These are phyloP conservation scores for Sphinx pinastri DNA, from an alignment of 2,888 invertebrate genomes.

Conservation along the genomic window DNA sequence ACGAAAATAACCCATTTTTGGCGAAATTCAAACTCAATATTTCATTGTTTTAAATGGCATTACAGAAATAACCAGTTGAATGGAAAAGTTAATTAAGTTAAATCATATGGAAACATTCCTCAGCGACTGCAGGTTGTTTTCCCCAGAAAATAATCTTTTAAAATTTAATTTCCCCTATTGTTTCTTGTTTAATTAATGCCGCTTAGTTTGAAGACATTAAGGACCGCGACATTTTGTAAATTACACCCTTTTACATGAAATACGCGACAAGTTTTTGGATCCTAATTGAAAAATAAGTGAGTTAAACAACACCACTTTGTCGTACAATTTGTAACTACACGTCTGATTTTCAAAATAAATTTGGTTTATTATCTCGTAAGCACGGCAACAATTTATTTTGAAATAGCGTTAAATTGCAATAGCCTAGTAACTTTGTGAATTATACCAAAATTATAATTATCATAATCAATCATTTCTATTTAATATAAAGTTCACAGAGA, in stretches of 20 bases:
- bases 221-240: slow-evolving; percentile 60
- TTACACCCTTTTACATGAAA: slow-evolving; percentile 61
- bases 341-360: slow-evolving; percentile 42
- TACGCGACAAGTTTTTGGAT: slow-evolving; percentile 63
- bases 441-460: no score
- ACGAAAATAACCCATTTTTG: no score
- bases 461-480: no score
- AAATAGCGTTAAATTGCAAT: slow-evolving; percentile 23
- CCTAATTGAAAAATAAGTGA: slow-evolving; percentile 71
- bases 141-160: slow-evolving; percentile 49
- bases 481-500: no score
- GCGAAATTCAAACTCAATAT: no score
- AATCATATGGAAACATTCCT: slow-evolving; percentile 30
- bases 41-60: no score
- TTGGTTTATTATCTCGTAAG: slow-evolving; percentile 44
- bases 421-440: background rate
- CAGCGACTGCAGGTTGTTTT: slow-evolving; percentile 38
- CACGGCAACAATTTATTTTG: slow-evolving; percentile 33
- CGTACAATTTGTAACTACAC: slow-evolving; percentile 45
- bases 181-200: slow-evolving; percentile 59
- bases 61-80: no score
- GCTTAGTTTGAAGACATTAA: slow-evolving; percentile 52
- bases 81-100: no score
- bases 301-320: slow-evolving; percentile 56
- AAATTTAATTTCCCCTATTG: slow-evolving; percentile 53